Evolutionary conservation across 2,113 vertebrate species (phyloP).

Genomic region (Coreoperca whiteheadi): DNA sequence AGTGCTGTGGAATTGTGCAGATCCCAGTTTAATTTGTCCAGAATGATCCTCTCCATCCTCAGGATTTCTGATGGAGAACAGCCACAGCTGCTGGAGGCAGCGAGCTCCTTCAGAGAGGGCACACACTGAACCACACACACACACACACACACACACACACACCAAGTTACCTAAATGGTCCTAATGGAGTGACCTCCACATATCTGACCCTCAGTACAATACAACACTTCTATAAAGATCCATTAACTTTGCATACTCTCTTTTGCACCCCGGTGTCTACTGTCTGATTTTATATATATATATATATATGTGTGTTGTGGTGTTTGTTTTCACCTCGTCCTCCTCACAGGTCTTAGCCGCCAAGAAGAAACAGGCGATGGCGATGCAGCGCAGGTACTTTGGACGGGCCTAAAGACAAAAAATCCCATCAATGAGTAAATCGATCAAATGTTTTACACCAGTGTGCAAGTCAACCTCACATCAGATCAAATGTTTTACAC

Average conservation of each 20-base stretch:
- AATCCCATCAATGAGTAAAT: not conserved
- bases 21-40: conserved; percentile 98
- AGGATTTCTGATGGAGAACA: conserved; percentile 96
- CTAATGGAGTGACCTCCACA: not conserved
- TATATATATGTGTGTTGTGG: not conserved
- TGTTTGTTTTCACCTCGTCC: conserved; percentile 89
- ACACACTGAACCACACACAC: conserved; percentile 85
- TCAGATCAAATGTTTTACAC: too few relatives aligned
- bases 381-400: conserved; percentile 98
- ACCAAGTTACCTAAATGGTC: not conserved
- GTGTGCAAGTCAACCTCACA: too few relatives aligned
- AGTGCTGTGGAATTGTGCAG: conserved; percentile 94
- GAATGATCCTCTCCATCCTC: conserved; percentile 96
- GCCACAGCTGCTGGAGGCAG: conserved; percentile 92
- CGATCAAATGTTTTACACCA: not conserved
- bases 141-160: conserved; percentile 13
- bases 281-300: not conserved
- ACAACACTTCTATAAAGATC: not conserved
- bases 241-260: not conserved
- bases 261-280: not conserved
- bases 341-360: conserved; percentile 97
- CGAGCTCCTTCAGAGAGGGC: conserved; percentile 92
- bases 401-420: conserved; percentile 89
- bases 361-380: conserved; percentile 97
- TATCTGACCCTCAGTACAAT: not conserved